Conservation (phyloP, 2,888 invertebrate genomes). For the Nowickia ferox region DNA sequence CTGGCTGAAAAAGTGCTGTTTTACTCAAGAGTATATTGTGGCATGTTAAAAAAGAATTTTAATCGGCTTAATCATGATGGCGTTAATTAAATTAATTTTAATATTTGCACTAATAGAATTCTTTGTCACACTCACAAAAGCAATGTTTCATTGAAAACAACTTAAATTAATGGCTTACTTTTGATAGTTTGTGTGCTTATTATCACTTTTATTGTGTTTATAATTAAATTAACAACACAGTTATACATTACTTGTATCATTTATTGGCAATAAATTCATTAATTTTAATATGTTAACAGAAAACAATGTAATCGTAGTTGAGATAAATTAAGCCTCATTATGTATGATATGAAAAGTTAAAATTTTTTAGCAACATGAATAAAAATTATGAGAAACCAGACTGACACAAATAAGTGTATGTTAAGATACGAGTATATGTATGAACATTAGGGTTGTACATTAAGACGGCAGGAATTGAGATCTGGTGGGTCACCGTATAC, state of each 20-base stretch:
- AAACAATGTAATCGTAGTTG: too few relatives aligned
- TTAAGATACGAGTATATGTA: too few relatives aligned
- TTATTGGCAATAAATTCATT: not conserved
- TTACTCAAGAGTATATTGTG: slow-evolving; percentile 10
- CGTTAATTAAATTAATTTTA: slow-evolving; percentile 66
- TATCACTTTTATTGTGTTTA: not conserved
- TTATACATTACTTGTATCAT: not conserved
- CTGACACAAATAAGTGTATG: too few relatives aligned
- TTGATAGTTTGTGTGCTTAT: too few relatives aligned
- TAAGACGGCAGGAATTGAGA: too few relatives aligned
- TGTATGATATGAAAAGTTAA: too few relatives aligned
- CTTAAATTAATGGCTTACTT: slow-evolving; percentile 14
- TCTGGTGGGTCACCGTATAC: too few relatives aligned
- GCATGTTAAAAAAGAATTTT: slow-evolving; percentile 51
- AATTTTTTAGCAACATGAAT: too few relatives aligned
- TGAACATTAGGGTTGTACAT: too few relatives aligned
- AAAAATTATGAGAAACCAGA: too few relatives aligned
- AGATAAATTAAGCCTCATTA: too few relatives aligned
- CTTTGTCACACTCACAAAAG: not conserved
- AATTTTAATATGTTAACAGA: too few relatives aligned
- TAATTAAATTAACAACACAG: not conserved
- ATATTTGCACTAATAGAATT: slow-evolving; percentile 18
- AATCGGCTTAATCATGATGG: slow-evolving; percentile 57
- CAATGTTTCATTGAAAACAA: slow-evolving; percentile 22
- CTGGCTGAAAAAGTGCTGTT: not conserved